These are phyloP conservation scores for Yponomeuta cagnagella DNA, from an alignment of 2,888 invertebrate species.

Conservation along the genomic window DNA sequence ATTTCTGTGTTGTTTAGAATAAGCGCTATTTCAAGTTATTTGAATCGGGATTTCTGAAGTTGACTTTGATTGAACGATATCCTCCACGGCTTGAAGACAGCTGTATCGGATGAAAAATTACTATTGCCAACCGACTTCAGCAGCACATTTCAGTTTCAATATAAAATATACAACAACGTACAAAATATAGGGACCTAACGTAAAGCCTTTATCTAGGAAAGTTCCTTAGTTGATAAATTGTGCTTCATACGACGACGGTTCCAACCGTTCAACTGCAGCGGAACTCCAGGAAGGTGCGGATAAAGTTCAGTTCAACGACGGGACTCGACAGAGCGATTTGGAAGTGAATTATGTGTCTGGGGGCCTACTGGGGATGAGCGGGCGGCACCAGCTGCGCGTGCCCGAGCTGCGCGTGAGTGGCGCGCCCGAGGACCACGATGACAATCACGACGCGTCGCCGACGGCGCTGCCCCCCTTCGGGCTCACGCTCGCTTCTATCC, in stretches of 20 bases:
- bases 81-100: neutral
- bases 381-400: slow-evolving; percentile 75
- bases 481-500: slow-evolving; percentile 72
- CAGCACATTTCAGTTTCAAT: neutral
- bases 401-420: slow-evolving; percentile 81
- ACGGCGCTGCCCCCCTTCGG: slow-evolving; percentile 54
- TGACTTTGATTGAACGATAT: slow-evolving; percentile 4
- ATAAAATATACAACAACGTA: neutral
- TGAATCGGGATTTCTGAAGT: neutral
- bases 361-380: slow-evolving; percentile 60
- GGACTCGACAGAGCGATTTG: neutral
- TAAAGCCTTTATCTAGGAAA: neutral
- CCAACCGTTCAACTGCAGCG: neutral
- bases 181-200: neutral
- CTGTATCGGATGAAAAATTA: neutral
- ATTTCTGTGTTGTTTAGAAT: too few relatives aligned
- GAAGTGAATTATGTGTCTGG: slow-evolving; percentile 8
- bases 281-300: neutral
- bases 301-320: neutral
- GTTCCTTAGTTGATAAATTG: slow-evolving; percentile 2
- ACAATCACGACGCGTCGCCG: slow-evolving; percentile 60
- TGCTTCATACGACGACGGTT: neutral
- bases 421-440: slow-evolving; percentile 52
- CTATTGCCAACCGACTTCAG: neutral
- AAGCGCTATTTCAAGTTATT: too few relatives aligned